Conservation (phyloP, 1,140 invertebrate species). For the Aphis gossypii region DNA sequence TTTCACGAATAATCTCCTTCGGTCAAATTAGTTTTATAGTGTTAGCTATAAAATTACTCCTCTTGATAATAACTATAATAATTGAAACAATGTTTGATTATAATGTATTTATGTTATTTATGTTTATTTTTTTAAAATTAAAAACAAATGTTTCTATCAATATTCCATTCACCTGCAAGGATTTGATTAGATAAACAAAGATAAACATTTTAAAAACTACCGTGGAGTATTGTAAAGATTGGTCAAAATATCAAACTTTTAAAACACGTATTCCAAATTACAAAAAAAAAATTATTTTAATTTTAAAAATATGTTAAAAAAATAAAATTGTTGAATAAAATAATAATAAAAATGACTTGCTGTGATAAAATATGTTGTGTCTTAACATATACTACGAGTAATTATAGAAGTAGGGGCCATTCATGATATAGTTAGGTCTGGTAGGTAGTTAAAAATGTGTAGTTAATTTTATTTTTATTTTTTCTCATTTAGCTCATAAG, state of each 20-base stretch:
- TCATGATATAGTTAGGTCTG: neutral
- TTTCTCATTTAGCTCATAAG: neutral
- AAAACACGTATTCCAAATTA: too few relatives aligned
- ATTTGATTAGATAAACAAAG: neutral
- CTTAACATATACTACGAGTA: neutral
- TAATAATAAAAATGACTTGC: neutral
- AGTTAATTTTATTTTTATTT: neutral
- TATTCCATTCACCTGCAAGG: neutral
- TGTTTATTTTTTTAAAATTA: neutral
- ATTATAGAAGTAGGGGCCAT: neutral
- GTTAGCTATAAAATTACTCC: neutral
- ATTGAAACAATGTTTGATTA: too few relatives aligned
- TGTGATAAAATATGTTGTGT: neutral
- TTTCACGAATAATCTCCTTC: too few relatives aligned
- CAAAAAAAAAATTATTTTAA: neutral
- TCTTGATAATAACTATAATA: neutral
- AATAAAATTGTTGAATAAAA: neutral
- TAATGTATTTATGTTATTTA: neutral
- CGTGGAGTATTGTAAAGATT: too few relatives aligned
- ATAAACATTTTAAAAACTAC: neutral
- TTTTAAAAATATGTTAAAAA: neutral
- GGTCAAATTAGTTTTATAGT: too few relatives aligned
- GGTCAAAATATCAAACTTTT: too few relatives aligned
- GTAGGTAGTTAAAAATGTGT: neutral
- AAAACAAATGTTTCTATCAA: neutral